Conservation (phyloP, 2,797 vertebrate species). For the Mareca strepera region DNA sequence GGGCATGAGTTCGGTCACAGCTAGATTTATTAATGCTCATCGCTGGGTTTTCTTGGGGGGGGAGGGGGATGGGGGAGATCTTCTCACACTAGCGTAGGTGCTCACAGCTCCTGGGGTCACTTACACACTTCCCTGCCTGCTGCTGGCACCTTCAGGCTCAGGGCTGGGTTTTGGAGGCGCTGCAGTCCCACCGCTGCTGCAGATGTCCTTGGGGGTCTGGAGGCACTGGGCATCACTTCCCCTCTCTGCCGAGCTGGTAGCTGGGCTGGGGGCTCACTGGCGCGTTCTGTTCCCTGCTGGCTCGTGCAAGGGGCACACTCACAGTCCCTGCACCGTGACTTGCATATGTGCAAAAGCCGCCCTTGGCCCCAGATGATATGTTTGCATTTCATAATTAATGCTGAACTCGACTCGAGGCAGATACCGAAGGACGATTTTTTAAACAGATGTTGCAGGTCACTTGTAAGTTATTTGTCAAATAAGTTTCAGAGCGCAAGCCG, state of each 20-base stretch:
- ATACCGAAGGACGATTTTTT: constrained; percentile 43
- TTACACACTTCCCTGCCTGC: rapidly evolving
- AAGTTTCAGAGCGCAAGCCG: constrained; percentile 41
- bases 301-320: background rate
- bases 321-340: rapidly evolving
- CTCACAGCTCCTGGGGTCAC: background rate
- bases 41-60: background rate
- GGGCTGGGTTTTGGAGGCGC: rapidly evolving
- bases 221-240: background rate
- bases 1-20: background rate
- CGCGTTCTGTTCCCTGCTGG: constrained; percentile 5
- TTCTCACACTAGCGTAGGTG: background rate
- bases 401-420: constrained; percentile 27
- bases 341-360: constrained; percentile 25
- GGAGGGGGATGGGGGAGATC: no score
- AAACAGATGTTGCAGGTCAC: constrained; percentile 59
- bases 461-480: constrained; percentile 64
- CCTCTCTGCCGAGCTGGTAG: background rate
- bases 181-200: background rate
- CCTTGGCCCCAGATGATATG: constrained; percentile 49
- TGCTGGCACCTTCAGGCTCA: background rate
- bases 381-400: constrained; percentile 73
- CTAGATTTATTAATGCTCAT: background rate
- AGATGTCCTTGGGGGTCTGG: background rate
- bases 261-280: background rate